These are phyloP conservation scores for Pseudoatta argentina DNA, from an alignment of 1,140 invertebrate species.

Conservation along the genomic window DNA sequence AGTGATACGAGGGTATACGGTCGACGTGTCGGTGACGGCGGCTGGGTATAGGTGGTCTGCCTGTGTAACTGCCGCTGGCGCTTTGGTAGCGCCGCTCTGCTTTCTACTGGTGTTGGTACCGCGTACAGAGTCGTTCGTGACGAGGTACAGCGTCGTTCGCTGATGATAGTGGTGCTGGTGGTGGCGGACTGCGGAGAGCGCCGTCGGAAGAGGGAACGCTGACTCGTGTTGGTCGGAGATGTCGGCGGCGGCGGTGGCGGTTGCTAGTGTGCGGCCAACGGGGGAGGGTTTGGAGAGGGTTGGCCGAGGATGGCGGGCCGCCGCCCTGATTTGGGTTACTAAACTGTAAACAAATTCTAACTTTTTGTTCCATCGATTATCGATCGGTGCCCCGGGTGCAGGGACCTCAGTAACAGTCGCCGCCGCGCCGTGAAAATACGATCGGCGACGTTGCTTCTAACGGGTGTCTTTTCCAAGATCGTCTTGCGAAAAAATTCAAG, in stretches of 20 bases:
- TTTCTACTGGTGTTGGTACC: conserved; percentile 40
- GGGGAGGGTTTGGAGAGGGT: conserved; percentile 14
- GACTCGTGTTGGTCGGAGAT: conserved; percentile 65
- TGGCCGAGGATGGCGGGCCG: conserved; percentile 62
- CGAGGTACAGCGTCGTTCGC: conserved; percentile 24
- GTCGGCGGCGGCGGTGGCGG: conserved; percentile 40
- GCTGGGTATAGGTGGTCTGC: conserved; percentile 59
- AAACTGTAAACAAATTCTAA: conserved; percentile 85
- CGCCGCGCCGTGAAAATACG: conserved; percentile 73
- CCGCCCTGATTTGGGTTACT: conserved; percentile 84
- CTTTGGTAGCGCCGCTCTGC: conserved; percentile 57
- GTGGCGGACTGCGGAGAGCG: conserved; percentile 34
- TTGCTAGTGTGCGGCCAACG: conserved; percentile 33
- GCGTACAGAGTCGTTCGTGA: conserved; percentile 49
- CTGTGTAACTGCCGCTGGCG: conserved; percentile 58
- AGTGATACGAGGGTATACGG: conserved; percentile 65
- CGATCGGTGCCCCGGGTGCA: conserved; percentile 80
- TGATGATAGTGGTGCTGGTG: conserved; percentile 52
- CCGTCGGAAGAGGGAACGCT: conserved; percentile 55
- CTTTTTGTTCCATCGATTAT: conserved; percentile 84
- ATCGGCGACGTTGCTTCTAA: conserved; percentile 55
- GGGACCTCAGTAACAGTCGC: conserved; percentile 73
- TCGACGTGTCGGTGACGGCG: conserved; percentile 53
- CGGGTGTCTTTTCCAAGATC: conserved; percentile 51
- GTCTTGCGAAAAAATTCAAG: not conserved